Percentiles rank a stretch among this genome's conserved stretches.
These are phyloP conservation scores for Nothoprocta pentlandii DNA, from an alignment of 2,113 vertebrate genomes.

Conservation along the genomic window DNA sequence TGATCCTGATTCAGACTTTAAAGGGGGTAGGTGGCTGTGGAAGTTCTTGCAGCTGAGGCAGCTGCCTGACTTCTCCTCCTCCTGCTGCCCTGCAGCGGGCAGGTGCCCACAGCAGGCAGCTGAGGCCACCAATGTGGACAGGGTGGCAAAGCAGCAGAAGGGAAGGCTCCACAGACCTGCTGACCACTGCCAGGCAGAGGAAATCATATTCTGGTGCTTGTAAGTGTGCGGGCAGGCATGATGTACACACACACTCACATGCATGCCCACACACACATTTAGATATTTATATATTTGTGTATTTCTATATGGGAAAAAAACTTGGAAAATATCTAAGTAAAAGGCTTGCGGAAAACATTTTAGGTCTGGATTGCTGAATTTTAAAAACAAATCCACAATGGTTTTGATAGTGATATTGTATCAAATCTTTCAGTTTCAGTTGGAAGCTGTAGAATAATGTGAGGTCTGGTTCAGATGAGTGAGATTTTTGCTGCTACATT, in stretches of 20 bases:
- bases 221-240: background rate
- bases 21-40: rapidly evolving
- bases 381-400: background rate
- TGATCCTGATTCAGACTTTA: background rate
- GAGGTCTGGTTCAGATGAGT: background rate
- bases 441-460: background rate
- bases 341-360: background rate
- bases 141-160: background rate
- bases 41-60: background rate
- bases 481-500: background rate
- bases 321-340: background rate
- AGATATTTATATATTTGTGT: background rate
- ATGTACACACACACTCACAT: background rate
- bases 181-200: background rate
- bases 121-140: background rate
- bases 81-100: background rate
- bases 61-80: background rate
- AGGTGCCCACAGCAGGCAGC: background rate
- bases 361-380: background rate
- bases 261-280: background rate
- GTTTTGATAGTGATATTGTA: too few species aligned
- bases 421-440: background rate
- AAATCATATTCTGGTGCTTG: background rate
- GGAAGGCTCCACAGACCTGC: rapidly evolving
- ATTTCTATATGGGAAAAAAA: background rate